Evolutionary conservation across 35 echinoderm and acorn worm species (phyloP), one percentile per base, ranked within the genome.

Genomic region (Amphiura filiformis): DNA sequence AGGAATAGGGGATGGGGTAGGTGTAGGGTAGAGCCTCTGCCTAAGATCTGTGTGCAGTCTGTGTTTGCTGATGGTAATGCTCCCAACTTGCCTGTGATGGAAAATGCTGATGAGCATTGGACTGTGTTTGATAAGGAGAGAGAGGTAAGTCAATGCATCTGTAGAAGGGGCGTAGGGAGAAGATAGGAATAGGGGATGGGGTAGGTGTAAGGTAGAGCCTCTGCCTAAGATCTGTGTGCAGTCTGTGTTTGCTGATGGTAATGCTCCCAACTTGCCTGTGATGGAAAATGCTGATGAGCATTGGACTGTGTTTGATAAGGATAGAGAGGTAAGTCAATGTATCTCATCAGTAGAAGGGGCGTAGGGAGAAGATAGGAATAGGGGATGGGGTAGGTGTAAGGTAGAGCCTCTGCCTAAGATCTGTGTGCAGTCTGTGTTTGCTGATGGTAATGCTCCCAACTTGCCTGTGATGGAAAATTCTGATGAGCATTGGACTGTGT

Each of bases 51-150:
- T 15, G 88, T 99, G 26, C 87, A 90, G 39, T 99, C 96, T 0
- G 96, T 99, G 37, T 99, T 99, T 88, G 96, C 96, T 22, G 95
- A 84, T 28, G 80, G 76, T 28, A 83, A 84, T 44, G 42, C 37
- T 65, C 82, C 78, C 11, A 89, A 90, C 32, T 52, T 82, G 32
- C 76, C 81, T 2, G 84, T 87, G 36, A 38, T 83, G 37, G 90
- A 92, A 26, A 77, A 91, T 18, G 41, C 65, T 61, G 88, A 84
- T 18, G 80, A 82, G 84, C 76, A 87, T 17, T 85, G 86, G 49
- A 82, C 78, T 83, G 89, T 88, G 1, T 94, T 99, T 85, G 96
- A 99, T 65, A 99, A 99, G 82, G 93, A 95, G 39, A 89, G 92
- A 93, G 96, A 99, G 88, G 96, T 99, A 34, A 84, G 92, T 80